Evolutionary conservation across 2,797 vertebrate species (phyloP).

Genomic region (Hoplostethus mediterraneus): DNA sequence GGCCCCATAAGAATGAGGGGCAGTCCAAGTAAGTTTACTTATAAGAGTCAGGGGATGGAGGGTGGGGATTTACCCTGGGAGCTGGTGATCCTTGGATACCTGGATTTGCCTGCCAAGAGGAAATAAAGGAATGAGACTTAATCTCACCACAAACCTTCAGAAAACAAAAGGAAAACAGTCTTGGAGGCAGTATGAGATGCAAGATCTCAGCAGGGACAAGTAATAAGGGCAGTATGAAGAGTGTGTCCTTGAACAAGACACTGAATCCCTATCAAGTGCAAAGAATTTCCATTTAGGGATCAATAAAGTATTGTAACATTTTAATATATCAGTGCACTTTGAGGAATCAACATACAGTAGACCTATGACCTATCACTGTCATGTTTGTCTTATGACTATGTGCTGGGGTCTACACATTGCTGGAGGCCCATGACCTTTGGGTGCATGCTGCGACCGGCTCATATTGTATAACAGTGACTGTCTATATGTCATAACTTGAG

Average conservation of each 20-base stretch:
- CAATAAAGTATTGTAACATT: no score
- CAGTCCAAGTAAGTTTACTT: conserved; percentile 10
- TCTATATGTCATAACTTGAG: neutral
- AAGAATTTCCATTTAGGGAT: neutral
- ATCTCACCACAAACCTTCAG: neutral
- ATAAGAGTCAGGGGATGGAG: conserved; percentile 11
- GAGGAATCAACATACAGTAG: no score
- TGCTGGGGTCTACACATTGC: neutral
- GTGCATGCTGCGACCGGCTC: neutral
- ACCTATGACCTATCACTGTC: no score
- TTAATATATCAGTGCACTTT: no score
- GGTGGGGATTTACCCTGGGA: no score
- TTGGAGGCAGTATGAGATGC: neutral
- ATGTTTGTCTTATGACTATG: no score
- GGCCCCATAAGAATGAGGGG: neutral
- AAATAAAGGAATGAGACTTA: conserved; percentile 14
- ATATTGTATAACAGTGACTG: neutral
- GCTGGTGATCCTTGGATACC: no score
- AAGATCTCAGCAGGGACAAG: neutral
- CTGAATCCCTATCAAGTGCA: no score
- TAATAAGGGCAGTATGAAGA: neutral
- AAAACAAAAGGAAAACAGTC: neutral
- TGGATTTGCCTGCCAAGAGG: conserved; percentile 9
- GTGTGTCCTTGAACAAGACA: no score
- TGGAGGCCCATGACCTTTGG: neutral